phyloP scores from a whole-genome alignment of 2,113 vertebrate genomes.

The Alouatta palliata region DNA sequence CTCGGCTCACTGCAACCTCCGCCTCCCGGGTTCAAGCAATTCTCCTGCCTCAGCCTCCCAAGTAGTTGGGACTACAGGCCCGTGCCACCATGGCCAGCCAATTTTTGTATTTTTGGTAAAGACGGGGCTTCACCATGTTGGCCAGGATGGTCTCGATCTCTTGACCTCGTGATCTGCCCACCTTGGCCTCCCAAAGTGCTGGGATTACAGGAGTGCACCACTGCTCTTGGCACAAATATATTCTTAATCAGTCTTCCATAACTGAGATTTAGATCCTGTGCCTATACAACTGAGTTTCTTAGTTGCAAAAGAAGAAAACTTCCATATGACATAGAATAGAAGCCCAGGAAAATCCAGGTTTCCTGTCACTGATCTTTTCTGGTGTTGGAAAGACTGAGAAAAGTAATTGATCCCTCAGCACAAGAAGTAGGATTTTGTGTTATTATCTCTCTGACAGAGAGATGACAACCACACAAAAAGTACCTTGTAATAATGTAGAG shows the following conservation, averaged over 20 bases:
- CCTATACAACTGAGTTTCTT: neutral
- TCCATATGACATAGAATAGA: neutral
- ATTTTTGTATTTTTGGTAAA: no score
- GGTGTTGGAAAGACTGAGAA: neutral
- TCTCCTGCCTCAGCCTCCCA: no score
- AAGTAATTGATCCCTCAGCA: neutral
- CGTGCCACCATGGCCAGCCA: no score
- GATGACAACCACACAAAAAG: neutral
- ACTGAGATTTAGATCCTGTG: neutral
- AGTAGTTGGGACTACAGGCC: no score
- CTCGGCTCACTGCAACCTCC: no score
- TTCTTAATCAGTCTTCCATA: neutral
- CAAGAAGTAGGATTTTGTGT: neutral
- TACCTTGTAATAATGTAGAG: neutral
- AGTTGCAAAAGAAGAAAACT: neutral
- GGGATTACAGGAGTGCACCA: no score
- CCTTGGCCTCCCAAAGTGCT: no score
- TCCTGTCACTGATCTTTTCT: neutral
- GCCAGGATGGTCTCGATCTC: no score
- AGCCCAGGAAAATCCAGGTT: neutral
- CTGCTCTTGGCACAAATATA: neutral
- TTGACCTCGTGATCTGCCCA: no score
- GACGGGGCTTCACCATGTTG: no score
- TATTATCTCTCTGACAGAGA: conserved; percentile 22
- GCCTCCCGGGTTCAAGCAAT: no score